Evolutionary conservation across 2,888 invertebrate genomes (phyloP), one percentile per base, ranked within the genome.

Genomic region (Oeneis ivallda): DNA sequence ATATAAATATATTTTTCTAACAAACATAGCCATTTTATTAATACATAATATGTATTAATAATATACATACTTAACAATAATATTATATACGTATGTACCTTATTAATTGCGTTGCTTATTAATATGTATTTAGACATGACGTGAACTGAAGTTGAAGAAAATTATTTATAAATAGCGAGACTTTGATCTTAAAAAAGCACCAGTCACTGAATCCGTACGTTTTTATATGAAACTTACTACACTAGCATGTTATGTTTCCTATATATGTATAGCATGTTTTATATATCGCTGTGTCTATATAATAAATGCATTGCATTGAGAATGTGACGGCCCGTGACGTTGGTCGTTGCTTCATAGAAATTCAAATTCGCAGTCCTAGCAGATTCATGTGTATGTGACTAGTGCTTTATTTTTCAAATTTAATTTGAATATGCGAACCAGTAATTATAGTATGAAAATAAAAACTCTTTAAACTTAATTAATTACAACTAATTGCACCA

Each of bases 11-110:
- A 15, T 57, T 34, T 43, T 64, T 50, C 49, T 49, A 54, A 60
- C 59, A 56, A 62, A 63, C 53, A 64, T 45, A 61, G 57, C 57
- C 63, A 66, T 61, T 26, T 45, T 43, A 17, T 34, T 53, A 58
- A 45, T 37, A 34, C n/a, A 34, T 7, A 54, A 37, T 54, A 37
- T 37, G 9, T 37, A 37, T 15, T 13, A 41, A 13, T 15, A 13
- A 57, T 43, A 57, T 43, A 41, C 43, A 26, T n/a, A 32, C 2
- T n/a, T 32, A 43, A 43, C 26, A 2, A 8, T 56, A 39, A 56
- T 41, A 41, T 32, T 32, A 43, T 8, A 19, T 13, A 43, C 15
- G 53, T 53, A 19, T 7, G 2, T 9, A 41, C 13, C 39, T 58
- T 32, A 58, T 32, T 15, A 58, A 58, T 58, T 58, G 45, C 32